Conservation (phyloP, 2,797 vertebrate genomes). For the Muscicapa comitata region DNA sequence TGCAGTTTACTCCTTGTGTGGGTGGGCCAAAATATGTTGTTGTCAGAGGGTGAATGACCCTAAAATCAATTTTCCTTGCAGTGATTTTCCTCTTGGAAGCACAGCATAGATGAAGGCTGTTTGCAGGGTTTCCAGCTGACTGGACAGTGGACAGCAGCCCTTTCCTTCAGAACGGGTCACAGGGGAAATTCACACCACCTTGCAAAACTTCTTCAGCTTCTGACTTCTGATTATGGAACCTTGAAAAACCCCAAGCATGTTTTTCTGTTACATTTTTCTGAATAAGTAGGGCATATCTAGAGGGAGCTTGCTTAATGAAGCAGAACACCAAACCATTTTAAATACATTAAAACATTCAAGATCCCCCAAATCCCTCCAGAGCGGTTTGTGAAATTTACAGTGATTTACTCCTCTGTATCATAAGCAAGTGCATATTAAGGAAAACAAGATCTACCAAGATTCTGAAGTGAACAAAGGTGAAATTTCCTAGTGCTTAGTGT, state of each 20-base stretch:
- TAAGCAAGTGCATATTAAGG: conserved; percentile 24
- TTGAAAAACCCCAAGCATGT: conserved; percentile 5
- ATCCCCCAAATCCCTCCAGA: conserved; percentile 31
- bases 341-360: conserved; percentile 65
- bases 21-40: conserved; percentile 60
- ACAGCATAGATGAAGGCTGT: conserved; percentile 76
- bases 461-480: not conserved
- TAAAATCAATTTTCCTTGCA: conserved; percentile 82
- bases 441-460: conserved; percentile 15
- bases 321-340: conserved; percentile 69
- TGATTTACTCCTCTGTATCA: conserved; percentile 2
- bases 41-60: conserved; percentile 72
- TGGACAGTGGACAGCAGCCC: conserved; percentile 69
- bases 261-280: conserved; percentile 44
- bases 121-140: conserved; percentile 78
- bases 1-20: conserved; percentile 67
- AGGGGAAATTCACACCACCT: conserved; percentile 37
- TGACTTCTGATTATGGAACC: not conserved
- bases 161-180: conserved; percentile 67
- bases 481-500: not conserved
- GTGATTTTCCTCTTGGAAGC: conserved; percentile 79
- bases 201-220: conserved; percentile 9
- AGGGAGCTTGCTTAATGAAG: conserved; percentile 72
- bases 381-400: not conserved
- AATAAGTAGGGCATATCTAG: conserved; percentile 63